Evolutionary conservation across 1,140 invertebrate species (phyloP), one percentile per base, ranked within the genome.

Genomic region (Trachymyrmex septentrionalis): DNA sequence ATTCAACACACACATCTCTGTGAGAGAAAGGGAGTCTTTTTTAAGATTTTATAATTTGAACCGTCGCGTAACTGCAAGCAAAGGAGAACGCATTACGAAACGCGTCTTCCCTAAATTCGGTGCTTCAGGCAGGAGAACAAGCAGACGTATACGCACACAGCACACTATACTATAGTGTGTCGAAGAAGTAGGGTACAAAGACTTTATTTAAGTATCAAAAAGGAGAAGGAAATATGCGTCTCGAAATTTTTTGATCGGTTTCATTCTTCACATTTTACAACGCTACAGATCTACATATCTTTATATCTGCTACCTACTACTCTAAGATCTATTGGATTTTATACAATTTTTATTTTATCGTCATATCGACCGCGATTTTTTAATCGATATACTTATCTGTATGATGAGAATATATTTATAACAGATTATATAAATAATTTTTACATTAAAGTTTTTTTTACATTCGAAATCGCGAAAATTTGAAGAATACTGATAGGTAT

Each of bases 31-130:
- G 14, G 44, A 50, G 19, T 50, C 1, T 34, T 78, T 77, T 76
- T 63, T 27, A 9, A 44, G 19, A 64, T 85, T 80, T 86, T 80
- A 61, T 86, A 86, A 88, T 80, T 71, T 50, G 59, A 80, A 38
- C 75, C n/a, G 24, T 19, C 24, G n/a, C 53, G 64, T 0, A 44
- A 3, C 4, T 10, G 14, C 0, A 27, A 55, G 55, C 48, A 27
- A 27, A 76, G 38, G 63, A 34, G 64, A 55, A 53, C 44, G 21
- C 27, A 27, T 80, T 30, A 24, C 19, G 30, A 50, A 55, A 38
- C 30, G 30, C 50, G 34, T 81, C 50, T 72, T 71, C 55, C 59
- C 34, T 55, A 81, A 81, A 81, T 81, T 66, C 66, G 21, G 21
- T 57, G 50, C 78, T 81, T 59, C 34, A 81, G 50, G 50, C 78